These are phyloP conservation scores for Meandrina meandrites DNA, from an alignment of 92 coral and sea anemone genomes.

Conservation along the genomic window DNA sequence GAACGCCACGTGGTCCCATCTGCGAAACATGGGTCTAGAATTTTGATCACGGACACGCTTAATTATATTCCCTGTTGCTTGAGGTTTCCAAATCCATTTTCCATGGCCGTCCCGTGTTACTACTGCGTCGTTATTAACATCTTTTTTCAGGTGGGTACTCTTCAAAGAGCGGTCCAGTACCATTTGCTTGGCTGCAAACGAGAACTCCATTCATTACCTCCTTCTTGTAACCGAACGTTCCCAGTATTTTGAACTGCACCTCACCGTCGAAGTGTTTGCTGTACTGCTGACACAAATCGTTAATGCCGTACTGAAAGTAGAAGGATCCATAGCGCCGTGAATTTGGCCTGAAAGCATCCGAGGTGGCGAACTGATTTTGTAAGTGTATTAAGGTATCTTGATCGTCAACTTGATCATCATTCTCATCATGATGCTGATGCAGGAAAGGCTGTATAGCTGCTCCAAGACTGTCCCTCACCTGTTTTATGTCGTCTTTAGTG, in stretches of 20 bases:
- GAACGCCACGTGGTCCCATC: slow-evolving; percentile 40
- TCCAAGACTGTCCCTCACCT: neutral
- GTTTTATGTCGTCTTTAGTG: neutral
- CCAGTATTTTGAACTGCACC: slow-evolving; percentile 16
- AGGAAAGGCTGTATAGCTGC: slow-evolving; percentile 24
- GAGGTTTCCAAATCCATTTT: slow-evolving; percentile 25
- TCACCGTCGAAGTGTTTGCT: neutral
- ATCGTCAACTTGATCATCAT: too few species aligned
- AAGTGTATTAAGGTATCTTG: neutral
- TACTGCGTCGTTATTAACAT: slow-evolving; percentile 21
- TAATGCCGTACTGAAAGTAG: slow-evolving; percentile 16
- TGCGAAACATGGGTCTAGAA: slow-evolving; percentile 22
- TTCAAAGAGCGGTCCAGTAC: neutral
- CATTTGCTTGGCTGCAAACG: slow-evolving; percentile 27
- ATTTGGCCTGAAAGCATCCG: neutral
- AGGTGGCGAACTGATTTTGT: slow-evolving; percentile 20
- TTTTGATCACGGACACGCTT: neutral
- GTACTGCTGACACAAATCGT: slow-evolving; percentile 13
- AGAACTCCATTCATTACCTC: slow-evolving; percentile 43
- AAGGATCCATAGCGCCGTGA: neutral
- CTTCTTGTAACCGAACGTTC: slow-evolving; percentile 31
- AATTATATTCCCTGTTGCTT: slow-evolving; percentile 25
- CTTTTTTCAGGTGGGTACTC: slow-evolving; percentile 2
- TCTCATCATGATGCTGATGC: too few species aligned
- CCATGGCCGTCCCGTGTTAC: slow-evolving; percentile 11